Conservation (phyloP, 2,113 vertebrate species). For the Podarcis muralis region DNA sequence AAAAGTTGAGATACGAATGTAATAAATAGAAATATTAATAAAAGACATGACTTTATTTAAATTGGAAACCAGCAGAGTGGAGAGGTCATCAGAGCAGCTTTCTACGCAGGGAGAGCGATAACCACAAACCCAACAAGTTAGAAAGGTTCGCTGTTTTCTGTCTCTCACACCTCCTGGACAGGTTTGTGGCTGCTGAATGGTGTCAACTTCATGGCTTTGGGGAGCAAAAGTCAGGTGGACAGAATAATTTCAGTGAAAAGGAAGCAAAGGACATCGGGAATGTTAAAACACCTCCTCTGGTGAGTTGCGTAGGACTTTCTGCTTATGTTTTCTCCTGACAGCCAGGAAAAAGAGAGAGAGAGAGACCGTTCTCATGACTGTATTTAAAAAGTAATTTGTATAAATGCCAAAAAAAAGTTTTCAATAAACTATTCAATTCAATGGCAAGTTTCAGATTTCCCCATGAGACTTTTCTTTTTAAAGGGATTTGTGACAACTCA, state of each 20-base stretch:
- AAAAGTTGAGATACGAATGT: neutral
- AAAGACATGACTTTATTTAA: neutral
- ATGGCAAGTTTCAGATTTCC: slow-evolving; percentile 12
- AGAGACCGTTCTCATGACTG: slow-evolving; percentile 19
- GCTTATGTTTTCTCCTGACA: slow-evolving; percentile 43
- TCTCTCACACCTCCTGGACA: slow-evolving; percentile 53
- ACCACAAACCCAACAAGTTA: neutral
- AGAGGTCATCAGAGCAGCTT: neutral
- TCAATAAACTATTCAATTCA: slow-evolving; percentile 21
- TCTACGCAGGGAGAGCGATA: slow-evolving; percentile 6
- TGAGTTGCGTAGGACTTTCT: slow-evolving; percentile 36
- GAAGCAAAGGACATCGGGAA: slow-evolving; percentile 20
- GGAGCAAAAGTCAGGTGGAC: slow-evolving; percentile 27
- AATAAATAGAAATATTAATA: neutral
- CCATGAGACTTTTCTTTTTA: neutral
- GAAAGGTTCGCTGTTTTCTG: slow-evolving; percentile 28
- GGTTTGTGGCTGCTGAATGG: slow-evolving; percentile 33
- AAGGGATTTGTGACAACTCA: neutral
- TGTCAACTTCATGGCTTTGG: slow-evolving; percentile 40
- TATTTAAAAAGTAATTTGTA: slow-evolving; percentile 1
- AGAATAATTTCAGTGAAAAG: slow-evolving; percentile 44
- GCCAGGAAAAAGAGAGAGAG: slow-evolving; percentile 6
- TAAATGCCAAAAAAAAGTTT: neutral
- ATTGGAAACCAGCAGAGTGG: neutral
- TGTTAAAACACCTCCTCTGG: slow-evolving; percentile 60